Conservation (phyloP, 2,113 vertebrate genomes). For the Zapus hudsonius region DNA sequence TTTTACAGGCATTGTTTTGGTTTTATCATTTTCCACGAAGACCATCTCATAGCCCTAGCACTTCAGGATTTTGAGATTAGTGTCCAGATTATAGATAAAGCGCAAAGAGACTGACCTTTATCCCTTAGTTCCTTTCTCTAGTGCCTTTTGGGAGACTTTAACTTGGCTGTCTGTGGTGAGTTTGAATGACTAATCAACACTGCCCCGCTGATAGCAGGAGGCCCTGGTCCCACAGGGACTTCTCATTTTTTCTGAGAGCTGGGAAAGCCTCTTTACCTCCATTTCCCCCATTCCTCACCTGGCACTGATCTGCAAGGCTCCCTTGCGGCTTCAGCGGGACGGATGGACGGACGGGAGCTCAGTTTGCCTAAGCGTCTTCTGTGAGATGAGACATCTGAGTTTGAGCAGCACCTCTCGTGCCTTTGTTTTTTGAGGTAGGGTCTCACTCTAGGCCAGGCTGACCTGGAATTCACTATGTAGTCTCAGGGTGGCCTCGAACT, state of each 20-base stretch:
- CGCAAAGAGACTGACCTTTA: background rate
- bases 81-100: background rate
- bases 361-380: background rate
- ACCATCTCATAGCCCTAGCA: background rate
- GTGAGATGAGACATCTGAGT: background rate
- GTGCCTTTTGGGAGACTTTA: background rate
- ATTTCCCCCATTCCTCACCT: background rate
- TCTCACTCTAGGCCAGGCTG: no score
- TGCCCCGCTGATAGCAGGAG: background rate
- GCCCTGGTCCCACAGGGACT: background rate
- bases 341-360: no score
- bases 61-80: constrained; percentile 37
- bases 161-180: background rate
- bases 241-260: constrained; percentile 5
- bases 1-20: background rate
- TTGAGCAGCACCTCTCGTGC: background rate
- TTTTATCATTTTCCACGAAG: constrained; percentile 50
- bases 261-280: constrained; percentile 2
- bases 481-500: no score
- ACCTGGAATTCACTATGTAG: no score
- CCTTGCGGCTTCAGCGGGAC: background rate
- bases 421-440: no score
- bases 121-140: constrained; percentile 18
- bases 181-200: constrained; percentile 12
- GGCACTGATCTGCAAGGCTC: background rate